Evolutionary conservation across 1,140 invertebrate species (phyloP).

Genomic region (Temnothorax nylanderi): DNA sequence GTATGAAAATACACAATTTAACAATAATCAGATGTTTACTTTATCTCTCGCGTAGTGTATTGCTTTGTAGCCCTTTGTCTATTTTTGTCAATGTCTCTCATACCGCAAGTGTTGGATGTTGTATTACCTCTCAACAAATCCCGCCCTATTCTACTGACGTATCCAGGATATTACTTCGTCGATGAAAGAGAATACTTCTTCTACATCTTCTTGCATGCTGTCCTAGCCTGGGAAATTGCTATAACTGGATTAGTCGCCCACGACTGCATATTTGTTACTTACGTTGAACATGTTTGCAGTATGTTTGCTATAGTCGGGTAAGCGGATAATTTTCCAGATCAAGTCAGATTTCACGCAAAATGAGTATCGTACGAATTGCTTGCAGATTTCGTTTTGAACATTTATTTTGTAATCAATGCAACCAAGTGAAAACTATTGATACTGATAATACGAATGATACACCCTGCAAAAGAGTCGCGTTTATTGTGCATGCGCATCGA

Average conservation of each 20-base stretch:
- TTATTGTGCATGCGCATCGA: conserved; percentile 20
- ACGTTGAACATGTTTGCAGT: conserved; percentile 49
- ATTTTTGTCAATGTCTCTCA: conserved; percentile 17
- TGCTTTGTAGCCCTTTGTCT: not conserved
- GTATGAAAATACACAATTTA: not conserved
- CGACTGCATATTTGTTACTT: conserved; percentile 27
- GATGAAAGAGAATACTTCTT: conserved; percentile 47
- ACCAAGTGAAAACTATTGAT: not conserved
- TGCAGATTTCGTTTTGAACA: conserved; percentile 29
- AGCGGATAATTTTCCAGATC: not conserved
- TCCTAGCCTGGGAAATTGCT: not conserved
- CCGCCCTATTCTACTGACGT: conserved; percentile 14
- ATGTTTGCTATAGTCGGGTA: conserved; percentile 41
- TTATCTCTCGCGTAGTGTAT: conserved; percentile 8
- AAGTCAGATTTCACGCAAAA: not conserved
- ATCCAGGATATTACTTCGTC: conserved; percentile 43
- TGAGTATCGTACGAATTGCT: not conserved
- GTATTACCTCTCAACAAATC: conserved; percentile 47
- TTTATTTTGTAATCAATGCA: not conserved
- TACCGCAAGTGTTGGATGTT: conserved; percentile 38
- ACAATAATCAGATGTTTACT: not conserved
- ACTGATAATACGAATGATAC: not conserved
- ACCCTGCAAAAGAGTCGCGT: conserved; percentile 12
- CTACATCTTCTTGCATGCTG: not conserved
- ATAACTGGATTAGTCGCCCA: conserved; percentile 10